These are phyloP conservation scores for Siphamia tubifer DNA, from an alignment of 2,113 vertebrate species.

Conservation along the genomic window DNA sequence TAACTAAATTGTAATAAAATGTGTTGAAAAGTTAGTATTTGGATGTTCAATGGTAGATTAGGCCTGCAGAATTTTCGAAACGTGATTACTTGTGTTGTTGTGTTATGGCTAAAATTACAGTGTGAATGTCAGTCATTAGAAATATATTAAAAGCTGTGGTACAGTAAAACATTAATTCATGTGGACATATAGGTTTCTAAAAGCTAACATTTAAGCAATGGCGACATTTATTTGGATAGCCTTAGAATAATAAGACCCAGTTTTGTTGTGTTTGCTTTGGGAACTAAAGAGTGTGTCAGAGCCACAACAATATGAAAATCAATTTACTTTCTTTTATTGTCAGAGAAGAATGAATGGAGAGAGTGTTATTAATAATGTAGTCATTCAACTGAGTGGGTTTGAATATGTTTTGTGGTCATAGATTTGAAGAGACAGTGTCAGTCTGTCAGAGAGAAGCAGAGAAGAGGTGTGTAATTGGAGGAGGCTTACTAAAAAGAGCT, in stretches of 20 bases:
- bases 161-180: background rate
- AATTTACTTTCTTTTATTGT: background rate
- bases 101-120: background rate
- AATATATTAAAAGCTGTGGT: background rate
- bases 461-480: constrained; percentile 18
- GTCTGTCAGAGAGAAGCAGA: constrained; percentile 7
- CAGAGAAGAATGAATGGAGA: background rate
- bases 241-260: background rate
- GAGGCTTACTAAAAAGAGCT: constrained; percentile 32
- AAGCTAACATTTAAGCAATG: background rate
- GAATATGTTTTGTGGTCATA: background rate
- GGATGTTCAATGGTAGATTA: too few species aligned
- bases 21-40: background rate
- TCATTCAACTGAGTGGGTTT: background rate
- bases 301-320: background rate
- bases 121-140: background rate
- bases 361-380: background rate
- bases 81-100: background rate
- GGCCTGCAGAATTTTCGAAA: too few species aligned
- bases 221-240: background rate
- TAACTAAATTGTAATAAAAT: constrained; percentile 1
- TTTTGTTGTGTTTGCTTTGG: background rate
- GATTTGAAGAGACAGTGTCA: constrained; percentile 22
- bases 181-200: background rate
- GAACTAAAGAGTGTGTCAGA: background rate